Base-by-base conservation (phyloP, 1,140 invertebrate genomes). In the Piezodorus guildinii region DNA sequence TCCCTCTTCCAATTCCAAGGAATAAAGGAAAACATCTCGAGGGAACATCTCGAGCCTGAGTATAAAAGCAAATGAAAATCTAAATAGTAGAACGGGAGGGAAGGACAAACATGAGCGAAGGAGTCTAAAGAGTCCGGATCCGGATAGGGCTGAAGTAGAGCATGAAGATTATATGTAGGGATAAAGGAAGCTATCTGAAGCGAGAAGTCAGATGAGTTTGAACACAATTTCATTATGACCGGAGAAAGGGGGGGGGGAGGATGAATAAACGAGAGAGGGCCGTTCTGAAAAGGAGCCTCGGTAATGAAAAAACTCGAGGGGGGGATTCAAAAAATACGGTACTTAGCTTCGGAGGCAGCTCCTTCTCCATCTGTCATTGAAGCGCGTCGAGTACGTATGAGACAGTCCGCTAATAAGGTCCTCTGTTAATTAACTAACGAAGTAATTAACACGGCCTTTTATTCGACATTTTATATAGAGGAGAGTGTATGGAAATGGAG, bases 181-280 rank as follows among this genome's bases (percentile, higher is more conserved):
- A 39, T 52, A 51, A 65, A 56, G n/a, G 43, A 62, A 60, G 39
- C 54, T 63, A 34, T 46, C 0, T 67, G 67, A 58, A 67, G 66
- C 63, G 64, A 64, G 62, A 43, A 45, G 21, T 62, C 62, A 58
- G 39, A 51, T 39, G 51, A 17, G 52, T 34, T 15, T 64, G 45
- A 64, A 52, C 44, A 39, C 30, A 27, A 27, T 21, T 46, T 62
- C 25, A 43, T 62, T 25, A 39, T 62, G 19, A 25, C n/a, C n/a
- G 27, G 16, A 8, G 60, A 3, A 9, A 9, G 43, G 30, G 21
- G 14, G 43, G 39, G 16, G 25, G 9, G 23, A 9, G 60, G 60
- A 21, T 62, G 30, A 21, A n/a, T n/a, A 52, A 52, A 52, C 17
- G 23, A 52, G 17, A n/a, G 56, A 23, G 56, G 25, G n/a, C 23